These are phyloP conservation scores for Caenorhabditis sp. DNA, from an alignment of 2,888 invertebrate species.

Conservation along the genomic window DNA sequence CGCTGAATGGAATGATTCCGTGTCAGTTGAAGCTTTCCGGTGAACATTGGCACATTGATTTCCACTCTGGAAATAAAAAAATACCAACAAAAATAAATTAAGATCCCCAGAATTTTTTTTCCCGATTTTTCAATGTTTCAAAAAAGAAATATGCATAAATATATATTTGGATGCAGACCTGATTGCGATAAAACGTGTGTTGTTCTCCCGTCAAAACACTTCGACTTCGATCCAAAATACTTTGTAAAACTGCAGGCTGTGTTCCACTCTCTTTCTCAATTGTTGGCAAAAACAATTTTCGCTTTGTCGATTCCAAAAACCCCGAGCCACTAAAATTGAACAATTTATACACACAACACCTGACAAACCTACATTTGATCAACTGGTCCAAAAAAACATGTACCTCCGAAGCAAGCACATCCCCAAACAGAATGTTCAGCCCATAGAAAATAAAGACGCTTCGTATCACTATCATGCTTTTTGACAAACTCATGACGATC, in stretches of 20 bases:
- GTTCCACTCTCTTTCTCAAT: constrained; percentile 28
- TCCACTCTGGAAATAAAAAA: background rate
- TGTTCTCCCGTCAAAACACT: constrained; percentile 13
- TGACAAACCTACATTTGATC: constrained; percentile 70
- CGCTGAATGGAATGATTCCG: constrained; percentile 47
- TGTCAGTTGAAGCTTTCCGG: constrained; percentile 15
- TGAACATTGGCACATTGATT: background rate
- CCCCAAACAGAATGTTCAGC: constrained; percentile 76
- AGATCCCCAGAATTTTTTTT: too few species aligned
- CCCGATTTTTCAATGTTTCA: too few species aligned
- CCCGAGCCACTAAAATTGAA: constrained; percentile 64
- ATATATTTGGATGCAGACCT: constrained; percentile 4
- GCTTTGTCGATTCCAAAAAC: constrained; percentile 34
- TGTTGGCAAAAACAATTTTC: constrained; percentile 40
- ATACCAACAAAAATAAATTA: background rate
- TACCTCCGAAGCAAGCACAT: constrained; percentile 96
- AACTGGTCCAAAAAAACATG: constrained; percentile 91
- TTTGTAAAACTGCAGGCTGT: constrained; percentile 53
- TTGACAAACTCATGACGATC: constrained; percentile 71
- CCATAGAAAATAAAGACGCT: constrained; percentile 92
- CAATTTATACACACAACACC: background rate
- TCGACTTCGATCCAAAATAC: constrained; percentile 29
- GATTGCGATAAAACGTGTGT: constrained; percentile 25
- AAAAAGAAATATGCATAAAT: too few species aligned
- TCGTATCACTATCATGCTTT: constrained; percentile 81